Conservation (phyloP, 2,113 vertebrate species). For the Cygnus buccinator region DNA sequence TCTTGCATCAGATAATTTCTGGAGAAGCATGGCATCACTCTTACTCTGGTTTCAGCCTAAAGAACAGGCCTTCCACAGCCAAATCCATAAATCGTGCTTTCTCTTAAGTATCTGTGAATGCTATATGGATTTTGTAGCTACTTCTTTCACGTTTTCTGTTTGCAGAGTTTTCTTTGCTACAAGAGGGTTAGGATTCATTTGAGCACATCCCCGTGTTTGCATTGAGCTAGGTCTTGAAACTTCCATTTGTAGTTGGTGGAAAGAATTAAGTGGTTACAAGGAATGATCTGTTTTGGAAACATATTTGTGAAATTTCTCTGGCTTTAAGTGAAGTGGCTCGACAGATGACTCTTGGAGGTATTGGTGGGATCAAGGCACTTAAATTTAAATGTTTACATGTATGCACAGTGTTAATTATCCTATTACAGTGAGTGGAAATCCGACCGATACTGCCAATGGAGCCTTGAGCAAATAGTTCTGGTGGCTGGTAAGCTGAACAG, state of each 20-base stretch:
- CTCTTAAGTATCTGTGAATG: background rate
- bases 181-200: background rate
- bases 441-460: background rate
- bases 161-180: conserved; percentile 2
- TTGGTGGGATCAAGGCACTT: background rate
- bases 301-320: background rate
- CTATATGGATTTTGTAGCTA: background rate
- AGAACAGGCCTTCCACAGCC: background rate
- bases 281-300: background rate
- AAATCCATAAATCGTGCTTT: conserved; percentile 9
- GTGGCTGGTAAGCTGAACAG: background rate
- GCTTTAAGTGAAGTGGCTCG: background rate
- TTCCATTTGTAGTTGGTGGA: background rate
- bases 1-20: background rate
- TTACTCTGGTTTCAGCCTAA: background rate
- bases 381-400: background rate
- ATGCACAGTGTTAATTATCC: background rate
- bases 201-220: background rate
- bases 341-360: background rate
- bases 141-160: background rate
- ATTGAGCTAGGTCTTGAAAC: background rate
- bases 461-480: background rate
- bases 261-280: background rate
- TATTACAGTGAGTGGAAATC: background rate
- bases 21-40: background rate